Percentiles rank a stretch among this genome's conserved stretches.
These are phyloP conservation scores for Dicycla oo DNA, from an alignment of 2,888 invertebrate genomes.

Conservation along the genomic window DNA sequence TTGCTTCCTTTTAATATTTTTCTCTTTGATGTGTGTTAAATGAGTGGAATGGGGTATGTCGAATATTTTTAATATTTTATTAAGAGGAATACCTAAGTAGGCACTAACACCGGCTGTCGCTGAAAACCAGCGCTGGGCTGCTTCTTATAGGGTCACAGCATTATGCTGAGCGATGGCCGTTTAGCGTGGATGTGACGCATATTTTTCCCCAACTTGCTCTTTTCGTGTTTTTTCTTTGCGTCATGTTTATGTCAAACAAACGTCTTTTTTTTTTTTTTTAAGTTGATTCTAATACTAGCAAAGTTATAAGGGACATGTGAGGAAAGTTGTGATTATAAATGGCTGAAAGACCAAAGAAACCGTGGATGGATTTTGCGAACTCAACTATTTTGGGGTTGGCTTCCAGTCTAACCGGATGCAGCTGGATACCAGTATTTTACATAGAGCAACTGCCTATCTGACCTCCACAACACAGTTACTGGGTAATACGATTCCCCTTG, in stretches of 20 bases:
- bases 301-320: background rate
- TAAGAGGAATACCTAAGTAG: background rate
- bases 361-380: background rate
- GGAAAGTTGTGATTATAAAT: background rate
- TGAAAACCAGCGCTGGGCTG: background rate
- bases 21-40: conserved; percentile 39
- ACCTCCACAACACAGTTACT: too few species aligned
- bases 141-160: background rate
- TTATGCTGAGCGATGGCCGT: background rate
- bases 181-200: background rate
- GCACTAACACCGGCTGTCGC: background rate
- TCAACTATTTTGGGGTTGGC: too few species aligned
- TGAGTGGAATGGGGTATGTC: conserved; percentile 15
- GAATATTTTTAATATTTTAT: conserved; percentile 12
- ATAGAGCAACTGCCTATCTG: too few species aligned
- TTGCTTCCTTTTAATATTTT: conserved; percentile 61
- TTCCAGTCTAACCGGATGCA: too few species aligned
- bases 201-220: background rate
- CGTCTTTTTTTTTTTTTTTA: background rate
- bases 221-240: background rate
- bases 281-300: background rate
- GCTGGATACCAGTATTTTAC: too few species aligned
- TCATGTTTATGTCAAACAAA: background rate
- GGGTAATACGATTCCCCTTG: too few species aligned
- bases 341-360: background rate